A percentile compares a stretch with the other conserved stretches of the same genome.
Conservation (phyloP, 2,888 invertebrate genomes). For the Parnassius orleans region DNA sequence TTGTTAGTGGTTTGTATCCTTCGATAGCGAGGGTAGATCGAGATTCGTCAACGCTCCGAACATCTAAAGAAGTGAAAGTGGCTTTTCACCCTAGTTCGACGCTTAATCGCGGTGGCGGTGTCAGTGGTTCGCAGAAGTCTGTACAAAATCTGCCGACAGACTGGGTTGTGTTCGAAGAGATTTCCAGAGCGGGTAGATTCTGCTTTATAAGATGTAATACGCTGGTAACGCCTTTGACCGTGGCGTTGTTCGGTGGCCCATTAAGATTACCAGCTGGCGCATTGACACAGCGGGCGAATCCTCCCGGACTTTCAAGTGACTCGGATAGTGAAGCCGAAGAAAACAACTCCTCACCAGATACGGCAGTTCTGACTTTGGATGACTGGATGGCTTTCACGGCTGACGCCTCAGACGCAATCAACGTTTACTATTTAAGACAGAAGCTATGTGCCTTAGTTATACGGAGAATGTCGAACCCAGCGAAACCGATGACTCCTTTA, state of each 20-base stretch:
- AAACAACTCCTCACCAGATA: constrained; percentile 56
- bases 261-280: constrained; percentile 78
- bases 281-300: constrained; percentile 66
- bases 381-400: constrained; percentile 88
- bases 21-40: constrained; percentile 89
- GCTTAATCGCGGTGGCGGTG: constrained; percentile 80
- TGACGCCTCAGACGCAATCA: constrained; percentile 83
- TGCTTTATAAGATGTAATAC: constrained; percentile 91
- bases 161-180: constrained; percentile 94
- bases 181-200: constrained; percentile 85
- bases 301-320: constrained; percentile 70
- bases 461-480: constrained; percentile 81
- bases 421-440: constrained; percentile 85
- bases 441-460: constrained; percentile 87
- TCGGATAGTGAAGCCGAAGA: constrained; percentile 73
- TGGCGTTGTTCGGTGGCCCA: constrained; percentile 89
- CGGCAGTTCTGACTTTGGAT: constrained; percentile 82
- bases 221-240: constrained; percentile 88
- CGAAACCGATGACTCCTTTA: constrained; percentile 75
- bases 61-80: constrained; percentile 81
- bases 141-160: constrained; percentile 83
- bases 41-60: constrained; percentile 81
- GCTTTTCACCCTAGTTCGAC: constrained; percentile 83
- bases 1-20: constrained; percentile 95
- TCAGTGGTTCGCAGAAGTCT: constrained; percentile 51